Percentiles rank a stretch among this genome's conserved stretches.
Conservation (phyloP, 2,797 vertebrate species). For the Clamator glandarius region DNA sequence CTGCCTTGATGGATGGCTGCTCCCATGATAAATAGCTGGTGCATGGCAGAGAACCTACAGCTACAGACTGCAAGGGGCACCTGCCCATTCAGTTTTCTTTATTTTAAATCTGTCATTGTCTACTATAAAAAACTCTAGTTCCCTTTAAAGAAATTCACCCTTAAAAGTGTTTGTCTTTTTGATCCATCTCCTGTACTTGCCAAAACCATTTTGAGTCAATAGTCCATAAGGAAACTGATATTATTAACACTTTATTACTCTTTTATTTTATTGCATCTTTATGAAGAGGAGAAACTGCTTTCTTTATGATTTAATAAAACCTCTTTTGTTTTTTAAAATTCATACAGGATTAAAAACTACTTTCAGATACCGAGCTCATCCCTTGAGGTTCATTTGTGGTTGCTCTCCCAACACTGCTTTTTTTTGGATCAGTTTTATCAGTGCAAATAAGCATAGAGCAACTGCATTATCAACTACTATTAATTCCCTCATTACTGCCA, state of each 20-base stretch:
- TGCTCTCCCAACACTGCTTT: not conserved
- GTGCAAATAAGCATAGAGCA: not conserved
- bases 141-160: not conserved
- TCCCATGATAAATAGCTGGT: not conserved
- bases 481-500: not conserved
- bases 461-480: not conserved
- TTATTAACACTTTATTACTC: not conserved
- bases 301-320: not conserved
- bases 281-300: not conserved
- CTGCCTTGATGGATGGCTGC: not conserved
- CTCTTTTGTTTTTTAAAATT: not conserved
- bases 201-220: not conserved
- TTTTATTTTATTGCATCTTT: not conserved
- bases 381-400: not conserved
- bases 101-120: not conserved
- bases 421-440: not conserved
- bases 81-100: not conserved
- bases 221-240: not conserved
- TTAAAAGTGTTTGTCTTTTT: not conserved
- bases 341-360: not conserved
- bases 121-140: not conserved
- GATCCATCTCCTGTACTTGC: not conserved
- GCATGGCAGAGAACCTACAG: not conserved
- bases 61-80: rapidly evolving
- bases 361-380: not conserved